phyloP scores from a whole-genome alignment of 2,113 vertebrate species.

The Gobio gobio region DNA sequence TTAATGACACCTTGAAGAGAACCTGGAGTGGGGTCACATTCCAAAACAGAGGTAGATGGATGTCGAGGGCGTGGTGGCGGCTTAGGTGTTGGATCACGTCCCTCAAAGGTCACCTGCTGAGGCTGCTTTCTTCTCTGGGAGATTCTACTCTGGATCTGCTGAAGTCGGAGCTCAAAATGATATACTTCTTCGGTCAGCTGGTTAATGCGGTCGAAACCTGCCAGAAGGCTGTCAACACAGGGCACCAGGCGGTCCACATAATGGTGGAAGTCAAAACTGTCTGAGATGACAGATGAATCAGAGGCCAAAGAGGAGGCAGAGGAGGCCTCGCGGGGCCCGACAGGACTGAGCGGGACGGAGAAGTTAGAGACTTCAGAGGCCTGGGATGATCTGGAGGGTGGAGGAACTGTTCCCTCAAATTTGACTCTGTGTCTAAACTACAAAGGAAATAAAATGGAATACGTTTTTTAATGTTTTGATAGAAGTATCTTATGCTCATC shows the following conservation, averaged over 20 bases:
- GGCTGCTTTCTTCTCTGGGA: slow-evolving; percentile 45
- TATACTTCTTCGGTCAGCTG: slow-evolving; percentile 70
- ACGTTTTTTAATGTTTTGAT: no score
- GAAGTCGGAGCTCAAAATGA: slow-evolving; percentile 70
- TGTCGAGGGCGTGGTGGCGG: slow-evolving; percentile 41
- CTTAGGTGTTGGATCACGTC: slow-evolving; percentile 24
- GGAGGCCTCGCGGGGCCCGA: slow-evolving; percentile 51
- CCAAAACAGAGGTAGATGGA: slow-evolving; percentile 12
- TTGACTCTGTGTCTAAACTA: slow-evolving; percentile 84
- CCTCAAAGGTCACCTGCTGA: not conserved
- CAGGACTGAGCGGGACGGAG: slow-evolving; percentile 30
- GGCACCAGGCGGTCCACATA: slow-evolving; percentile 73
- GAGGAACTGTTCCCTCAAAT: slow-evolving; percentile 77
- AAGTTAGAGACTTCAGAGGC: slow-evolving; percentile 65
- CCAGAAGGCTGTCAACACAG: slow-evolving; percentile 66
- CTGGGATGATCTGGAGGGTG: slow-evolving; percentile 72
- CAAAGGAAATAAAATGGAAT: not conserved
- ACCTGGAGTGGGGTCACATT: slow-evolving; percentile 14
- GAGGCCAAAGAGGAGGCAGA: slow-evolving; percentile 69
- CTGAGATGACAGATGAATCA: slow-evolving; percentile 59
- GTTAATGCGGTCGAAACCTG: slow-evolving; percentile 75
- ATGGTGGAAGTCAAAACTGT: slow-evolving; percentile 59
- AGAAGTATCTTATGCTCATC: no score
- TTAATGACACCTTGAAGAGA: not conserved
- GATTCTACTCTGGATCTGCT: slow-evolving; percentile 64